Conservation (phyloP, 2,797 vertebrate species). For the Melanotaenia pygmaea region DNA sequence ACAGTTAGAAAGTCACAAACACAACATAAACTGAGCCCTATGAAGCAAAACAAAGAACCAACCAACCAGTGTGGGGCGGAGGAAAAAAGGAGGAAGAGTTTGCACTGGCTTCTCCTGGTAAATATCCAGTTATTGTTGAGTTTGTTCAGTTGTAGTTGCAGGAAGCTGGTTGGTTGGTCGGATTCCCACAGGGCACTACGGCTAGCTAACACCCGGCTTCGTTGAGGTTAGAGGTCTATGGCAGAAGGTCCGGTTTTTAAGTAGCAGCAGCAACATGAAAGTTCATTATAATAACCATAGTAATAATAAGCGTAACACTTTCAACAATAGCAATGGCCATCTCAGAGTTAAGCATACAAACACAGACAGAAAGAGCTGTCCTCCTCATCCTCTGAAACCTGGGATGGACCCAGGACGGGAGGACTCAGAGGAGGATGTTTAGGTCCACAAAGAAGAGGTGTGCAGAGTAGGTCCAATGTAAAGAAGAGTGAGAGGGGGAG, state of each 20-base stretch:
- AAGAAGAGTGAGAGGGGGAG: slow-evolving; percentile 22
- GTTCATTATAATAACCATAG: slow-evolving; percentile 69
- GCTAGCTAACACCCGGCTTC: slow-evolving; percentile 47
- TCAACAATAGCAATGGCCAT: slow-evolving; percentile 60
- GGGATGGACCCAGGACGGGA: slow-evolving; percentile 34
- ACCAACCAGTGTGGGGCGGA: slow-evolving; percentile 45
- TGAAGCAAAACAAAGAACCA: slow-evolving; percentile 55
- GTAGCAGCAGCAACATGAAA: slow-evolving; percentile 85
- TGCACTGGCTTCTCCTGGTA: not conserved
- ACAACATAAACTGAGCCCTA: slow-evolving; percentile 68
- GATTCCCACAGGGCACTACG: slow-evolving; percentile 68
- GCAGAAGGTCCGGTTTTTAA: slow-evolving; percentile 80
- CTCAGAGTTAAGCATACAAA: slow-evolving; percentile 73
- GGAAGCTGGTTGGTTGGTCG: slow-evolving; percentile 51
- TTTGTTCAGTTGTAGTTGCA: slow-evolving; percentile 37
- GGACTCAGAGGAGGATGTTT: slow-evolving; percentile 45
- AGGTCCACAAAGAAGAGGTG: slow-evolving; percentile 66
- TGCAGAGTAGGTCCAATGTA: slow-evolving; percentile 68
- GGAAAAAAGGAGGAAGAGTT: slow-evolving; percentile 7
- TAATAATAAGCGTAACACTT: slow-evolving; percentile 56
- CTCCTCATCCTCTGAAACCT: slow-evolving; percentile 40
- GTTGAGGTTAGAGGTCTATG: slow-evolving; percentile 87
- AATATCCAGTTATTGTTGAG: not conserved
- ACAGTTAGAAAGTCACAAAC: slow-evolving; percentile 60
- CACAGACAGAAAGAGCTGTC: slow-evolving; percentile 60